phyloP scores from a whole-genome alignment of 2,888 invertebrate genomes.

The Matsumyia berberina region DNA sequence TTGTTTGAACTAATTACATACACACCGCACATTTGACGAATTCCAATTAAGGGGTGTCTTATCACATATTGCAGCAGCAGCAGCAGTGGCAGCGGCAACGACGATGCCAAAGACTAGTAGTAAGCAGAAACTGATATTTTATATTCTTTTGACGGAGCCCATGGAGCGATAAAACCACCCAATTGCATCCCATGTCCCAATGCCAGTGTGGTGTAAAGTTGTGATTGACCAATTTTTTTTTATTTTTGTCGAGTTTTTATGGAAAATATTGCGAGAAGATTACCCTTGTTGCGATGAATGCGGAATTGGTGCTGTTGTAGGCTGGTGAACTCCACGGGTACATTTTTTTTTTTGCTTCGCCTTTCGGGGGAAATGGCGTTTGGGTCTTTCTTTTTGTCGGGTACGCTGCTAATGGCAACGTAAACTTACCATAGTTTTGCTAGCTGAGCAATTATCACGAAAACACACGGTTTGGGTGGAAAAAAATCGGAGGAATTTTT shows the following conservation, averaged over 20 bases:
- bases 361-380: slow-evolving; percentile 58
- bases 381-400: slow-evolving; percentile 51
- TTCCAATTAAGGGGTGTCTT: slow-evolving; percentile 62
- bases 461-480: slow-evolving; percentile 24
- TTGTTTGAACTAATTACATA: slow-evolving; percentile 17
- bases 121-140: slow-evolving; percentile 31
- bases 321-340: slow-evolving; percentile 84
- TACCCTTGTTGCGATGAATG: slow-evolving; percentile 69
- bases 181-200: slow-evolving; percentile 40
- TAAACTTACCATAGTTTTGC: slow-evolving; percentile 72
- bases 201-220: slow-evolving; percentile 18
- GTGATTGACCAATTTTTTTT: slow-evolving; percentile 25
- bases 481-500: slow-evolving; percentile 17
- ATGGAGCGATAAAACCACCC: slow-evolving; percentile 40
- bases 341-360: slow-evolving; percentile 77
- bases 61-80: slow-evolving; percentile 43
- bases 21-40: slow-evolving; percentile 9
- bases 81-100: not conserved
- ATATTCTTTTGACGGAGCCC: slow-evolving; percentile 9
- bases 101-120: slow-evolving; percentile 8
- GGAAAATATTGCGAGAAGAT: slow-evolving; percentile 56
- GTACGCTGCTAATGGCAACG: slow-evolving; percentile 62
- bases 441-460: slow-evolving; percentile 61
- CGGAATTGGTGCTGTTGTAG: slow-evolving; percentile 78
- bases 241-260: slow-evolving; percentile 26